phyloP scores from a whole-genome alignment of 37 sponge, comb jelly and placozoan species.

The Crambe crambe region DNA sequence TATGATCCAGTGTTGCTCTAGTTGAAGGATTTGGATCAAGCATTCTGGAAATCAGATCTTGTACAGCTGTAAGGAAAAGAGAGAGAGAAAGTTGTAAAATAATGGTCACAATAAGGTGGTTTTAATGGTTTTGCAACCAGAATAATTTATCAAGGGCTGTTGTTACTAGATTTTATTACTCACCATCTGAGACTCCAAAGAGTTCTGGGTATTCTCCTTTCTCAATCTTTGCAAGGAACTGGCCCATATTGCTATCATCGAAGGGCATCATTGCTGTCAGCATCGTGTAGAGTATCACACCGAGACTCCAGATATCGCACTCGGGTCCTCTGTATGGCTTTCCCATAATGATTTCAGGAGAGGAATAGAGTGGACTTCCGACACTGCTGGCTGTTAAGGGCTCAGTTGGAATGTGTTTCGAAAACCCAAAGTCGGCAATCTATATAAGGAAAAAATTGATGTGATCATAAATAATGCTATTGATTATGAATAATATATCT shows the following conservation, averaged over 20 bases:
- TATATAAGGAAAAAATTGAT: conserved; percentile 3
- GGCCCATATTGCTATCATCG: conserved; percentile 65
- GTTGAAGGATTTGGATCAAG: conserved; percentile 49
- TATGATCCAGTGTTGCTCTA: conserved; percentile 50
- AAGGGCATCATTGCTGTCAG: conserved; percentile 92
- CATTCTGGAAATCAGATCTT: conserved; percentile 55
- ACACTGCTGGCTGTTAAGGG: conserved; percentile 59
- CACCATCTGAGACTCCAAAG: conserved; percentile 39
- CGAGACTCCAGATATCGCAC: conserved; percentile 88
- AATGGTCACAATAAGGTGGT: not conserved
- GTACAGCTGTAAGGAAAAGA: conserved; percentile 23
- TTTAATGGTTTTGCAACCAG: too few species aligned
- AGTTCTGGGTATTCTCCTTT: conserved; percentile 58
- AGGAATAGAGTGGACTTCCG: conserved; percentile 83
- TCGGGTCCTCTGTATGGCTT: conserved; percentile 81
- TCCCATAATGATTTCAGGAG: conserved; percentile 79
- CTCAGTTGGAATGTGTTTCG: conserved; percentile 41
- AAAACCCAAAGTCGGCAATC: conserved; percentile 87
- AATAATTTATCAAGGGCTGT: too few species aligned
- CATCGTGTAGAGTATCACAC: conserved; percentile 85
- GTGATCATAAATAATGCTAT: not conserved
- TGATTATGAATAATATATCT: conserved; percentile 2
- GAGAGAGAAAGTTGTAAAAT: not conserved
- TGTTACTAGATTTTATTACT: conserved; percentile 8
- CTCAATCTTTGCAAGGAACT: conserved; percentile 43